These are phyloP conservation scores for Miniopterus natalensis DNA, from an alignment of 2,113 vertebrate species.

Conservation along the genomic window DNA sequence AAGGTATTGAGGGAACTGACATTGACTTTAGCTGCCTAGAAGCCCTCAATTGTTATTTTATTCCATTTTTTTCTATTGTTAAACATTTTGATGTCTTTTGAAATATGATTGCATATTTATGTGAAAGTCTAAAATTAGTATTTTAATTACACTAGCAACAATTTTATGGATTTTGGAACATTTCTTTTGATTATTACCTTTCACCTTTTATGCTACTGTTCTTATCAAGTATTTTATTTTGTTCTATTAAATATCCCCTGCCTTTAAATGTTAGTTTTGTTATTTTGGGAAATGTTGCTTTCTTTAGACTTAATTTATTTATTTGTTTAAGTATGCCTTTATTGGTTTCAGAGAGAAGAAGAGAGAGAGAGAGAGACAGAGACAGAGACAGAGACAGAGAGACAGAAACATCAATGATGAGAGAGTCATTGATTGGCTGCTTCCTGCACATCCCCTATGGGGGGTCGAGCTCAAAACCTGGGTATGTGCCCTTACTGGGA, in stretches of 20 bases:
- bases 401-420: no score
- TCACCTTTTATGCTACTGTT: neutral
- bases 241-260: neutral
- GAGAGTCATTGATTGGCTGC: no score
- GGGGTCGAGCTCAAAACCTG: no score
- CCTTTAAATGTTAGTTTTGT: neutral
- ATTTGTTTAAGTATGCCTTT: neutral
- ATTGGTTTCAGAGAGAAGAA: no score
- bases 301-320: neutral
- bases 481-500: no score
- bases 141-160: neutral
- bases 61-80: neutral
- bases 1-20: neutral
- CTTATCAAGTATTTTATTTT: neutral
- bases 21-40: neutral
- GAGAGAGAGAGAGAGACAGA: no score
- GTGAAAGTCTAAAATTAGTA: neutral
- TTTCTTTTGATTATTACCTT: neutral
- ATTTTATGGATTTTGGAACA: neutral
- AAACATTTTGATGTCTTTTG: neutral
- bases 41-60: neutral
- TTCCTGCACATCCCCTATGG: no score
- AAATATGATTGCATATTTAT: slow-evolving; percentile 11
- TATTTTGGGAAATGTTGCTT: neutral
- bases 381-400: no score